These are phyloP conservation scores for Margaritifera margaritifera DNA, from an alignment of 2,888 invertebrate genomes.

Conservation along the genomic window DNA sequence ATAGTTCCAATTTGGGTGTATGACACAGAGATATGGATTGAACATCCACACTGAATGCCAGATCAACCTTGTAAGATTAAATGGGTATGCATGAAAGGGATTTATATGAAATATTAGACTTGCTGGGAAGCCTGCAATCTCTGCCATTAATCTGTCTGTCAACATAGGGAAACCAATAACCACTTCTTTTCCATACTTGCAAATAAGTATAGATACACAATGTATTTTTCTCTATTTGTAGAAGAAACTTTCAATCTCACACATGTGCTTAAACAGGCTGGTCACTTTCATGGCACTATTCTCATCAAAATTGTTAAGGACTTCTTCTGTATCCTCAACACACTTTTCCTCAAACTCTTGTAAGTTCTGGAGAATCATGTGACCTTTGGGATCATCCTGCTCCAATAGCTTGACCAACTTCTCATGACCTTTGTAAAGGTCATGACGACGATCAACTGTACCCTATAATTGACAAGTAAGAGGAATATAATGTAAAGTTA, in stretches of 20 bases:
- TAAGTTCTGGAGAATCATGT: slow-evolving; percentile 70
- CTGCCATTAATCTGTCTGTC: too few relatives aligned
- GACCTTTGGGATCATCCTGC: slow-evolving; percentile 40
- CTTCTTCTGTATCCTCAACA: slow-evolving; percentile 70
- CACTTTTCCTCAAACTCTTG: slow-evolving; percentile 72
- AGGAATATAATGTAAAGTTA: too few relatives aligned
- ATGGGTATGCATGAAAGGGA: too few relatives aligned
- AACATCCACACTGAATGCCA: too few relatives aligned
- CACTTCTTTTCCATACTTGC: too few relatives aligned
- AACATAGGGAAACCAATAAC: too few relatives aligned
- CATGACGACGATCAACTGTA: slow-evolving; percentile 75
- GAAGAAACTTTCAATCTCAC: slow-evolving; percentile 72
- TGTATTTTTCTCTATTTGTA: slow-evolving; percentile 69
- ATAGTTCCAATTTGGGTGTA: too few relatives aligned
- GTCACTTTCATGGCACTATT: slow-evolving; percentile 68
- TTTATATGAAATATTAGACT: too few relatives aligned
- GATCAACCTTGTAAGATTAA: too few relatives aligned
- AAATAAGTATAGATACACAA: too few relatives aligned
- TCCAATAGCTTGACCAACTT: slow-evolving; percentile 70
- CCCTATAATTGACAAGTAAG: slow-evolving; percentile 12
- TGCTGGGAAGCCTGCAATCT: too few relatives aligned
- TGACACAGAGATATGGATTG: too few relatives aligned
- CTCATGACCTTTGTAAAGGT: slow-evolving; percentile 79
- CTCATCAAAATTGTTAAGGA: slow-evolving; percentile 63
- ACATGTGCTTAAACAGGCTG: slow-evolving; percentile 72